Conservation (phyloP, 2,888 invertebrate species). For the Rutpela maculata region DNA sequence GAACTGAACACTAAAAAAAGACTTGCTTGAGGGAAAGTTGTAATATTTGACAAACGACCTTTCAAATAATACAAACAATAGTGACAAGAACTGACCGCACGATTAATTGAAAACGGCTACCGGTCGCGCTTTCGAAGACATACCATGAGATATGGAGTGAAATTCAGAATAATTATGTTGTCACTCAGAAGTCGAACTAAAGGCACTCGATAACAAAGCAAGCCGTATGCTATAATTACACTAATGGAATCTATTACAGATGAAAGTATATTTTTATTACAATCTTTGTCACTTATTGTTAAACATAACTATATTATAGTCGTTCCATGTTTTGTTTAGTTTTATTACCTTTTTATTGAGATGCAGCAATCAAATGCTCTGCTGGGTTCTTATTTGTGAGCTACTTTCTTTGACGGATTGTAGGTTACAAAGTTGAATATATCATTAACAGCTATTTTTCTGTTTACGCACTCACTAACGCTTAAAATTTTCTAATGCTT, state of each 20-base stretch:
- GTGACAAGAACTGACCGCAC: too few species aligned
- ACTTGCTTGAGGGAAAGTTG: too few species aligned
- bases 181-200: too few species aligned
- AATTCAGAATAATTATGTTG: too few species aligned
- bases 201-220: too few species aligned
- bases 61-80: too few species aligned
- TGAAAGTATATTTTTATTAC: neutral
- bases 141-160: too few species aligned
- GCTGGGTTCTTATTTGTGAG: neutral
- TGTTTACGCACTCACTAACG: neutral
- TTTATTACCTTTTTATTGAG: conserved; percentile 17
- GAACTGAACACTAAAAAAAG: too few species aligned
- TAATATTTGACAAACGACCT: too few species aligned
- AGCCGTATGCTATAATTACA: neutral
- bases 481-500: neutral
- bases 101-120: too few species aligned
- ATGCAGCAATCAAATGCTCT: conserved; percentile 4
- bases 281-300: conserved; percentile 4
- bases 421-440: neutral
- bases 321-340: neutral
- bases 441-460: neutral
- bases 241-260: conserved; percentile 3
- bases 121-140: too few species aligned
- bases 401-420: conserved; percentile 5
- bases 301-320: conserved; percentile 3